Base-by-base conservation (phyloP, 2,888 invertebrate species). In the Agonopterix arenella region DNA sequence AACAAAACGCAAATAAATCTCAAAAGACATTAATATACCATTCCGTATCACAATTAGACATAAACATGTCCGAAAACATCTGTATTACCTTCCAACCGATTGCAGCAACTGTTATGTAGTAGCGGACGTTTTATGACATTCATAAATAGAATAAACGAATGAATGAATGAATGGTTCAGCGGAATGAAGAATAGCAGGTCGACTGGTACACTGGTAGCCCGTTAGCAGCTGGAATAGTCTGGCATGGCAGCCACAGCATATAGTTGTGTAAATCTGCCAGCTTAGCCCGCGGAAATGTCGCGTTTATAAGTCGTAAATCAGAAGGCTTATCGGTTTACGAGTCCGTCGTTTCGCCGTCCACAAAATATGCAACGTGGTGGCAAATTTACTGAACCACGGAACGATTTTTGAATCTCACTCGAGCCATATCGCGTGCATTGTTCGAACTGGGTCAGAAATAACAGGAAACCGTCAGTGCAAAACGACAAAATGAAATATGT, bases 231-330 rank as follows among this genome's bases (percentile, higher is more conserved):
- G 52, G 51, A 53, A 52, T 53, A 50, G 40, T 5, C n/a, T n/a
- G 40, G 40, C 40, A 40, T 40, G 28, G 28, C 28, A 28, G 28
- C 28, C 28, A 7, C 46, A 45, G 44, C 44, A 56, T 53, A 56
- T 50, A 58, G 55, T 61, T 61, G 66, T 69, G 70, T 73, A 76
- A 79, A 79, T 75, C 79, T 72, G 67, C 60, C 64, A 63, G 57
- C 61, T 68, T 65, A 75, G 71, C 73, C 69, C 71, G 76, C 77
- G 80, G 82, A 84, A 84, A 76, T 80, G 73, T 77, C 74, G 74
- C 76, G 74, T 79, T 84, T 78, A 79, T 78, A 78, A 73, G 70
- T 73, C 79, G 77, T 84, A 84, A 84, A 84, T 84, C 83, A 84
- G 73, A 59, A 55, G 67, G 80, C 80, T 84, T 84, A 84, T 84